Evolutionary conservation across 2,797 vertebrate species (phyloP), one percentile per base, ranked within the genome.

Genomic region (Odontamblyopus rebecca): DNA sequence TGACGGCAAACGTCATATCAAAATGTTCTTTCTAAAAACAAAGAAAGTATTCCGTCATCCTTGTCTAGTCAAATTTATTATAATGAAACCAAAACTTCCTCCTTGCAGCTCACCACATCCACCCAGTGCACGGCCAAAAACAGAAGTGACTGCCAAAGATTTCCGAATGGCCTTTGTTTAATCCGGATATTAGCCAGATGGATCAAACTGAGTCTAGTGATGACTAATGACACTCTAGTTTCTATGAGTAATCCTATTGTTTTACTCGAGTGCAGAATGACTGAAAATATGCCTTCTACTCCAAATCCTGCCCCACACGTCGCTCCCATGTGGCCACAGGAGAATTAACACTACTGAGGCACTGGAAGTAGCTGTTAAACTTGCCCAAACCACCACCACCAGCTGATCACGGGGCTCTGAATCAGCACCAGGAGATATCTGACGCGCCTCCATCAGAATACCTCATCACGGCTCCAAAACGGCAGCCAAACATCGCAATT

Each of bases 341-440:
- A 65, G 74, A 69, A 77, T 79, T 85, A 82, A 83, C 78, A 77
- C 75, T 6, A 35, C 67, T 60, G 78, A 86, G 83, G 81, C 82
- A 79, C 0, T 70, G 77, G 79, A 82, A 78, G 18, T 85, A 87
- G 85, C 81, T 41, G 35, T 73, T 69, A 73, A 71, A 70, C 88
- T 84, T 89, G 76, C 64, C 81, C 70, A 83, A 72, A 87, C 23
- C 23, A 91, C 85, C 89, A 56, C 78, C 48, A 68, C 73, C 73
- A 78, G 89, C 86, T 80, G 79, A 83, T 64, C 84, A 86, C 82
- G 73, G 68, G 60, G 61, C 85, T 77, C 62, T 48, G 13, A 48
- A 6, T 13, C 44, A 15, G 23, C 19, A 53, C 19, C 53, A 85
- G 76, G 61, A 64, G 29, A 66, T 51, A 44, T 18, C 41, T 66